Evolutionary conservation across 2,797 vertebrate species (phyloP).

Genomic region (Pyrocephalus nanus): DNA sequence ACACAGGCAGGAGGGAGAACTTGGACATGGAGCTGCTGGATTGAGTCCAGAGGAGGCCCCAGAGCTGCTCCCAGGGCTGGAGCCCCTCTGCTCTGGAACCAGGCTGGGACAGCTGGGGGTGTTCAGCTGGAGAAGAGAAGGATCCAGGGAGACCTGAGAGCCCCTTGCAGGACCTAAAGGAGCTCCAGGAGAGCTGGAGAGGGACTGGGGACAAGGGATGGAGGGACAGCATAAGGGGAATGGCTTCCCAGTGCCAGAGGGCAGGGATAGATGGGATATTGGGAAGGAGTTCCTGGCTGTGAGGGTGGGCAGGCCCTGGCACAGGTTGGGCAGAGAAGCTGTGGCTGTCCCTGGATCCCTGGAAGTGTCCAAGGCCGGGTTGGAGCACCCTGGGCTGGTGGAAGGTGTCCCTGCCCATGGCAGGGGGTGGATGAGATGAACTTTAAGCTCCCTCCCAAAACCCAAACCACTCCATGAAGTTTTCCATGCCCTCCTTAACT

Average conservation of each 20-base stretch:
- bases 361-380: neutral
- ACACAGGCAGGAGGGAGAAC: neutral
- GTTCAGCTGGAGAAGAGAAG: neutral
- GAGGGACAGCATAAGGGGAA: neutral
- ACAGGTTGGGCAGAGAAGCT: neutral
- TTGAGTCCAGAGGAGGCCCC: neutral
- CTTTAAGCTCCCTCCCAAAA: neutral
- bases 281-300: neutral
- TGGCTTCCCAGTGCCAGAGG: neutral
- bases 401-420: neutral
- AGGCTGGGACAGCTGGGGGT: neutral
- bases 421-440: neutral
- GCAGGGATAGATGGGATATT: neutral
- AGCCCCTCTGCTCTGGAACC: neutral
- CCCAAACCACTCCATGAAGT: neutral
- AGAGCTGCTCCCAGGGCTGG: neutral
- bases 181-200: neutral
- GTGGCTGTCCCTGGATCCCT: neutral
- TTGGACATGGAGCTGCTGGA: neutral
- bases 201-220: neutral
- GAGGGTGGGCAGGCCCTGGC: neutral
- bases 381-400: neutral
- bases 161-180: neutral
- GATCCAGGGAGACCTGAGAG: neutral
- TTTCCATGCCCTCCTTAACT: neutral